A percentile compares a stretch with the other conserved stretches of the same genome.
Conservation (phyloP, 2,888 invertebrate species). For the Steromphala cineraria region DNA sequence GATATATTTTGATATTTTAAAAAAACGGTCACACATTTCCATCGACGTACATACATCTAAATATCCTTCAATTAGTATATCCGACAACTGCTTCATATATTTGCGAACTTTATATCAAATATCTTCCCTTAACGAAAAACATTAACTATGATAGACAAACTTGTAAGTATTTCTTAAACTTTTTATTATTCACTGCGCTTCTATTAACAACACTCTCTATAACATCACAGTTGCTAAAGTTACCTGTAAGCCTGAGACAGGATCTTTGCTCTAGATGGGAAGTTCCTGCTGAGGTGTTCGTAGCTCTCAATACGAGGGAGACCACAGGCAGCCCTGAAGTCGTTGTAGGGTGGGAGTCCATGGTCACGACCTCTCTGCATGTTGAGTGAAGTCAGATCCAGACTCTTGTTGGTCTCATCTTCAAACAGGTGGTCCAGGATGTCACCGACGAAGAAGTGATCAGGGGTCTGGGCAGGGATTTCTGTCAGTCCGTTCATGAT, state of each 20-base stretch:
- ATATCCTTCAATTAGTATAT: too few species aligned
- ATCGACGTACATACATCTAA: too few species aligned
- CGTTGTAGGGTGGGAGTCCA: constrained; percentile 86
- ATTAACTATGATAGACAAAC: too few species aligned
- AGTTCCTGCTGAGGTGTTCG: background rate
- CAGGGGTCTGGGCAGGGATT: constrained; percentile 30
- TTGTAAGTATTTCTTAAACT: too few species aligned
- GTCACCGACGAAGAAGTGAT: constrained; percentile 90
- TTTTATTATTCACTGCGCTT: too few species aligned
- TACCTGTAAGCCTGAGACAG: constrained; percentile 12
- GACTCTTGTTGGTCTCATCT: constrained; percentile 52
- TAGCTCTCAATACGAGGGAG: background rate
- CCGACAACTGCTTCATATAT: too few species aligned
- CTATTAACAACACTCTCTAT: too few species aligned
- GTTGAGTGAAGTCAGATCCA: constrained; percentile 90
- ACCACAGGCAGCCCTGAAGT: constrained; percentile 79
- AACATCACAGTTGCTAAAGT: too few species aligned
- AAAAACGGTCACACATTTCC: too few species aligned
- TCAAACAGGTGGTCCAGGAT: constrained; percentile 93
- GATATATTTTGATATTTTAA: too few species aligned
- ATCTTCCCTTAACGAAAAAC: too few species aligned
- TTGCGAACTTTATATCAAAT: too few species aligned
- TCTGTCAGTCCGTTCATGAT: constrained; percentile 33
- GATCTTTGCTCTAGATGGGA: constrained; percentile 16
- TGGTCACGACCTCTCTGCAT: constrained; percentile 93